Evolutionary conservation across 2,888 invertebrate species (phyloP), one percentile per base, ranked within the genome.

Genomic region (Andrena praecox): DNA sequence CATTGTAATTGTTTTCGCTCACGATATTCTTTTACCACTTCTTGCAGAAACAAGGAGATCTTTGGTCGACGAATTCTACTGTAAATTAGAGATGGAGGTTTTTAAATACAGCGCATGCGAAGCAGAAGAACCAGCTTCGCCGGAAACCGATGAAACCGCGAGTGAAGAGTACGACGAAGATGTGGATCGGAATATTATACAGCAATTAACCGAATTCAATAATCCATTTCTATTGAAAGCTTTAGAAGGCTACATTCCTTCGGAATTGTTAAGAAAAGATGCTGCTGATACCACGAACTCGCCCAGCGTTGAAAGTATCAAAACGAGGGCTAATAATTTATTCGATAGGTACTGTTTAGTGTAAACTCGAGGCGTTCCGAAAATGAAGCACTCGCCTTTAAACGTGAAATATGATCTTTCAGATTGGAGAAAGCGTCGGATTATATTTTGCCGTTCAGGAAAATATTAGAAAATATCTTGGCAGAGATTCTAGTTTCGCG

Each of bases 161-260:
- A n/a, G 35, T 2, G 62, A 67, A 20, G 48, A 75, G 8, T 60
- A 59, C 10, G 89, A 91, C 48, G 64, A 84, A 33, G 90, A 93
- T 20, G 73, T 92, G 6, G 90, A 92, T 29, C 87, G 87, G 10
- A 91, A 90, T 73, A 90, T 92, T 63, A 82, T 89, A 64, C 90
- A 90, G 63, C 93, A 93, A 80, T 88, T 93, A 52, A 86, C 90
- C 1, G 85, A 82, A 62, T 88, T 90, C 1, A 90, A 92, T 35
- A 93, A 94, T 90, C 91, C 92, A 2, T 95, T 95, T 89, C 85
- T 95, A 33, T 93, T 94, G 89, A 93, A 94, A 85, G 95, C 95
- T 31, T 94, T 95, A 75, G 93, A 94, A 74, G 90, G 91, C 16
- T 94, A 93, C 86, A 91, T 95, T n/a, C 90, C 92, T 24, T 54